These are phyloP conservation scores for Amaurobius ferox DNA, from an alignment of 2,888 invertebrate genomes.

Conservation along the genomic window DNA sequence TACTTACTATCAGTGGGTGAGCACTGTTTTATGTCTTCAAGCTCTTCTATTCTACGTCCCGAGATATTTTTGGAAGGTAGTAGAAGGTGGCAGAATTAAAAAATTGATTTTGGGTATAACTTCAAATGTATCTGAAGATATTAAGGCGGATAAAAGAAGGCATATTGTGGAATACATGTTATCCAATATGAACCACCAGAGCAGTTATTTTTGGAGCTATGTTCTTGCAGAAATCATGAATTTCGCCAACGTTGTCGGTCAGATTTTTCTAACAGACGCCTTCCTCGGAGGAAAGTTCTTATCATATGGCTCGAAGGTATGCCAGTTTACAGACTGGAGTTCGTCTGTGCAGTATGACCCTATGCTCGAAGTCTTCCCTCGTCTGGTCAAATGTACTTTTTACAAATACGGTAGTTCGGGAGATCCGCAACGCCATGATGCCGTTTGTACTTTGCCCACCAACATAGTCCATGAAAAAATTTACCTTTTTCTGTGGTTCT, in stretches of 20 bases:
- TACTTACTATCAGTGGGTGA: too few relatives aligned
- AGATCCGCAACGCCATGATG: slow-evolving; percentile 90
- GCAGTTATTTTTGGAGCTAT: slow-evolving; percentile 83
- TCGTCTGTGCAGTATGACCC: too few relatives aligned
- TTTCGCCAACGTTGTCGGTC: slow-evolving; percentile 74
- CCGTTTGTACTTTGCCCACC: slow-evolving; percentile 89
- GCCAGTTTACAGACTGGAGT: slow-evolving; percentile 74
- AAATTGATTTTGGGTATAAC: slow-evolving; percentile 70
- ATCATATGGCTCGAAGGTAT: too few relatives aligned
- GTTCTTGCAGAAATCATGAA: slow-evolving; percentile 74
- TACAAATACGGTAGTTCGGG: slow-evolving; percentile 92
- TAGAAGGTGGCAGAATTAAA: too few relatives aligned
- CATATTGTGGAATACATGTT: too few relatives aligned
- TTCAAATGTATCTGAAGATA: slow-evolving; percentile 71
- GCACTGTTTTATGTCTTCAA: too few relatives aligned
- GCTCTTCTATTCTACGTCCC: too few relatives aligned
- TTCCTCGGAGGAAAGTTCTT: too few relatives aligned
- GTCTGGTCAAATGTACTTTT: slow-evolving; percentile 93
- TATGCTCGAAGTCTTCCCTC: slow-evolving; percentile 86
- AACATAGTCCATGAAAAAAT: slow-evolving; percentile 97
- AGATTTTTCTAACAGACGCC: too few relatives aligned
- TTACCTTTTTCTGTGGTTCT: slow-evolving; percentile 81
- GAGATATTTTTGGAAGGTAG: too few relatives aligned
- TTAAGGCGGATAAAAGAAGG: slow-evolving; percentile 78
- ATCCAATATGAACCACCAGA: slow-evolving; percentile 86